These are phyloP conservation scores for Grapholita molesta DNA, from an alignment of 1,140 invertebrate species.

Conservation along the genomic window DNA sequence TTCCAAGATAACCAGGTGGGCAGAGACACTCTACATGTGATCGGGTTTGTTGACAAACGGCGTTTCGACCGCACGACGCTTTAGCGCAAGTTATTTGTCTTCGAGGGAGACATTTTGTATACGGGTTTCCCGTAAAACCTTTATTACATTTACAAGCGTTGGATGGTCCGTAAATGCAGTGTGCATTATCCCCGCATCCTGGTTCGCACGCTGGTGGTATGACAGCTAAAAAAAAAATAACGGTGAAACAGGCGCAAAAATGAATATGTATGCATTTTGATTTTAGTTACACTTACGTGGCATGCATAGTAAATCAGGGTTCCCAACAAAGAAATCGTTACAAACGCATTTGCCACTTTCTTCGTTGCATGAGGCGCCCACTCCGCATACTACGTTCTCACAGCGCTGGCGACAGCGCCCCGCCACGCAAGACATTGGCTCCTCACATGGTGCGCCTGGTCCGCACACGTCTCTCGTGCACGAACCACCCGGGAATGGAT, in stretches of 20 bases:
- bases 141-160: slow-evolving; percentile 91
- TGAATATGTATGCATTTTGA: slow-evolving; percentile 16
- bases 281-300: slow-evolving; percentile 85
- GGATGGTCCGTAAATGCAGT: slow-evolving; percentile 89
- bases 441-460: slow-evolving; percentile 84
- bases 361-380: slow-evolving; percentile 87
- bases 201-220: slow-evolving; percentile 88
- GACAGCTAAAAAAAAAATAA: slow-evolving; percentile 80
- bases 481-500: slow-evolving; percentile 92
- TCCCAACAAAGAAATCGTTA: slow-evolving; percentile 91
- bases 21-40: slow-evolving; percentile 90
- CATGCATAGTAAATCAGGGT: slow-evolving; percentile 93
- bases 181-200: slow-evolving; percentile 88
- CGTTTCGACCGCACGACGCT: slow-evolving; percentile 86
- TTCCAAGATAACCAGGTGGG: slow-evolving; percentile 89
- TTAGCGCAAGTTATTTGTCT: slow-evolving; percentile 85
- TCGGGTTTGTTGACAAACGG: slow-evolving; percentile 86
- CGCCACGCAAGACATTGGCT: slow-evolving; percentile 88
- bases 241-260: slow-evolving; percentile 20
- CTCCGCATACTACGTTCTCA: slow-evolving; percentile 88
- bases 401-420: slow-evolving; percentile 92
- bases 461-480: slow-evolving; percentile 91
- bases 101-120: slow-evolving; percentile 86
- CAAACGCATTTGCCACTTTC: slow-evolving; percentile 91
- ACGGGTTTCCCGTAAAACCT: slow-evolving; percentile 92